Conservation (phyloP, 2,113 vertebrate species). For the Sinosuthora webbiana region DNA sequence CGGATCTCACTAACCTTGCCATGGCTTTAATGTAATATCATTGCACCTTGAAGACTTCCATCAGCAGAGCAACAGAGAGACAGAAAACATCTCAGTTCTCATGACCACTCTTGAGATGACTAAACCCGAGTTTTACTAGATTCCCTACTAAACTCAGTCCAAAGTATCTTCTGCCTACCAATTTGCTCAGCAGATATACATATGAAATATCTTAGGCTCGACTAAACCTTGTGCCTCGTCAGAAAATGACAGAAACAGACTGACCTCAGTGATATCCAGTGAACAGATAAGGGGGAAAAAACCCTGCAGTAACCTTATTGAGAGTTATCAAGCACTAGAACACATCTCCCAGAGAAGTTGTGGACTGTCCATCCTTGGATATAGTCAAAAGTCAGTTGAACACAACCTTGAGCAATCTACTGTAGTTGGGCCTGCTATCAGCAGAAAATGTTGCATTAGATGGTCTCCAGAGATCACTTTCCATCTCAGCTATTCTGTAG, state of each 20-base stretch:
- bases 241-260: neutral
- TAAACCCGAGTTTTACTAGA: neutral
- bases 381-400: neutral
- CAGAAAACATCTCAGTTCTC: neutral
- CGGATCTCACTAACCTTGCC: neutral
- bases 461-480: neutral
- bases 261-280: neutral
- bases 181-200: neutral
- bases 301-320: fast-evolving
- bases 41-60: neutral
- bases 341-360: neutral
- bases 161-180: neutral
- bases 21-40: neutral
- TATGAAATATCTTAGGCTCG: neutral
- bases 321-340: neutral
- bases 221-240: neutral
- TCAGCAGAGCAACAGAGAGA: neutral
- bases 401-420: neutral
- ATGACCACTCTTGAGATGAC: neutral
- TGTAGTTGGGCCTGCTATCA: neutral
- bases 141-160: neutral
- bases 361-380: neutral
- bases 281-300: neutral
- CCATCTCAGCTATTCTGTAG: neutral
- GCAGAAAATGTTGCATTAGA: neutral